Percentiles rank a stretch among this genome's conserved stretches.
phyloP scores from a whole-genome alignment of 37 sponge, comb jelly and placozoan genomes.

The Cladorhizidae sp. region DNA sequence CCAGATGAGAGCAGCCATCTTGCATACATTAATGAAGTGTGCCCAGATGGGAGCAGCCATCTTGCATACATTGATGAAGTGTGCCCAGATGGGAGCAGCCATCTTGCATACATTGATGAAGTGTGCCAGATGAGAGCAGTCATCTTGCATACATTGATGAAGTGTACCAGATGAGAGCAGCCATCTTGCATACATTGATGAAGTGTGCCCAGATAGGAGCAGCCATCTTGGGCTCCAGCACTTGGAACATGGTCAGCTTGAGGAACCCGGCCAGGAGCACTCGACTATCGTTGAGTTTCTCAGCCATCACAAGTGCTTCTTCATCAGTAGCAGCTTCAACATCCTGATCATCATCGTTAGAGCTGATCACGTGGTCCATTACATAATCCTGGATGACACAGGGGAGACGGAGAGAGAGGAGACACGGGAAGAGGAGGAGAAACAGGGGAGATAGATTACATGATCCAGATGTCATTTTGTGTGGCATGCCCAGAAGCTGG shows the following conservation, averaged over 20 bases:
- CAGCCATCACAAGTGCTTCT: constrained; percentile 69
- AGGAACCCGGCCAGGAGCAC: constrained; percentile 79
- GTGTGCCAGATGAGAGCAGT: no score
- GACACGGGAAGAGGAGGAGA: not conserved
- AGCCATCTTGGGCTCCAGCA: constrained; percentile 69
- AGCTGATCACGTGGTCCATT: constrained; percentile 54
- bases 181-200: constrained; percentile 77
- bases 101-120: no score
- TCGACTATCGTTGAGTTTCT: constrained; percentile 75
- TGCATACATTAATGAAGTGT: no score
- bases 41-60: no score
- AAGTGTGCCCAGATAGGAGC: constrained; percentile 88
- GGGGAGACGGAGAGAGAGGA: not conserved
- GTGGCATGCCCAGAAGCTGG: not conserved
- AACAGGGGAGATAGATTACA: not conserved
- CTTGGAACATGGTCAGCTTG: constrained; percentile 74
- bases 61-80: no score
- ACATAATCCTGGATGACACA: constrained; percentile 75
- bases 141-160: no score
- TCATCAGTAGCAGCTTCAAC: constrained; percentile 59
- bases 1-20: no score
- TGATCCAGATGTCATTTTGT: not conserved
- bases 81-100: no score
- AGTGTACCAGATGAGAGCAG: no score
- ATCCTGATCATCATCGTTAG: constrained; percentile 44